These are phyloP conservation scores for Lingula anatina DNA, from an alignment of 2,888 invertebrate genomes.

Conservation along the genomic window DNA sequence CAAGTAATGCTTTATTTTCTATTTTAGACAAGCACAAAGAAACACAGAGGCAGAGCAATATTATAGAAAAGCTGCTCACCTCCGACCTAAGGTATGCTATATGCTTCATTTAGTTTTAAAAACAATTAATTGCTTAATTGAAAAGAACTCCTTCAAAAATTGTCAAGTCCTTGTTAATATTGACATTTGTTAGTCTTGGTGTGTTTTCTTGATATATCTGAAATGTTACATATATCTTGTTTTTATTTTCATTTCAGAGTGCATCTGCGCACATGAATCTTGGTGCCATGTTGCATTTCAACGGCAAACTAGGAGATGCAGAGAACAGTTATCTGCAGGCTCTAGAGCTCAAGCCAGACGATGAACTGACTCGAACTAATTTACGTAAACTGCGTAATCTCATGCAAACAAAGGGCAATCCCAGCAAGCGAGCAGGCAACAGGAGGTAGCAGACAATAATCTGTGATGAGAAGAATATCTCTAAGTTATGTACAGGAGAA, in stretches of 20 bases:
- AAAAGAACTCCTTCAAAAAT: too few species aligned
- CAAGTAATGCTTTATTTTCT: too few species aligned
- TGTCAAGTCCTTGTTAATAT: too few species aligned
- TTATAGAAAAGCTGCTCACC: conserved; percentile 73
- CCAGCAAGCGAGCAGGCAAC: too few species aligned
- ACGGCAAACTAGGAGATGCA: conserved; percentile 83
- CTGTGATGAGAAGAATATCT: too few species aligned
- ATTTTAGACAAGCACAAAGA: conserved; percentile 64
- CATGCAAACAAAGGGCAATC: conserved; percentile 22
- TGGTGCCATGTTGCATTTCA: conserved; percentile 89
- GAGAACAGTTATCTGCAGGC: conserved; percentile 82
- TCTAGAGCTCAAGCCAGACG: conserved; percentile 78
- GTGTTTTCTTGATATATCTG: too few species aligned
- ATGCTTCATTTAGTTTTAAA: too few species aligned
- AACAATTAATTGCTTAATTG: too few species aligned
- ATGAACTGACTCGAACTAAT: conserved; percentile 82
- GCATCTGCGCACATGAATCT: conserved; percentile 89
- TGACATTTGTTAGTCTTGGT: too few species aligned
- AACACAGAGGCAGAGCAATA: conserved; percentile 79
- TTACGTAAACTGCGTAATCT: conserved; percentile 68
- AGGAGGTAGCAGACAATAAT: too few species aligned
- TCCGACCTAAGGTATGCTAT: conserved; percentile 64
- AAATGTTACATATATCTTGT: too few species aligned
- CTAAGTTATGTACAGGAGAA: too few species aligned
- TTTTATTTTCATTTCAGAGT: conserved; percentile 69